Base-by-base conservation (phyloP, 2,113 vertebrate species). In the Lethenteron reissneri region DNA sequence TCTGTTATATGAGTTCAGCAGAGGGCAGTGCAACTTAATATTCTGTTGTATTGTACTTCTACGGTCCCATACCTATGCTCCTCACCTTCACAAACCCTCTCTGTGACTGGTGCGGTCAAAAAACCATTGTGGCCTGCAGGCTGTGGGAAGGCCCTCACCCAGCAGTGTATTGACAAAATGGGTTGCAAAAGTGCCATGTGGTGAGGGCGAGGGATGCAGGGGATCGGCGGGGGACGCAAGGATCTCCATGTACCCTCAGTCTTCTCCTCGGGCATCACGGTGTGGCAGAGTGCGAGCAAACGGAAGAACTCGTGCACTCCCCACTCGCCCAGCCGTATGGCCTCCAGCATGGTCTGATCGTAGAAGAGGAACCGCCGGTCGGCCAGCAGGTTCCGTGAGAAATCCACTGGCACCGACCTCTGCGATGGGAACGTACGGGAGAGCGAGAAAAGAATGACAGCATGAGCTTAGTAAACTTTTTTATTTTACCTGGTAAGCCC, bases 211-310 rank as follows among this genome's bases (percentile, higher is more conserved):
- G 71, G 57, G 9, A 71, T 41, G 15, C 5, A 58, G 71, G 4
- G 25, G n/a, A 57, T 10, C 14, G 13, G 41, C 13, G 58, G 71
- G 57, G 25, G 56, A n/a, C 7, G 56, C 12, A 14, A 4, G 6
- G 41, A 41, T 41, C 41, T 41, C 41, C 11, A 68, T 83, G 76
- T 75, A 90, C 89, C 88, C 76, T 86, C 82, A 0, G 70, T 85
- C 78, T 88, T 91, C 75, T 94, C 89, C 76, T 95, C 89, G 0
- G 88, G 89, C 89, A 90, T 95, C 72, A 94, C 89, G 0, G 90
- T 95, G 77, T 95, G 90, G 76, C 89, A 95, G 57, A 95, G 84
- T 0, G 89, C 86, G 12, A 95, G 88, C 73, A 95, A 82, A 7
- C 90, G 85, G 80, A 94, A 91, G 79, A 92, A 95, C 77, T 94